These are phyloP conservation scores for Lasaia peninsularis DNA, from an alignment of 1,140 invertebrate genomes.

Conservation along the genomic window DNA sequence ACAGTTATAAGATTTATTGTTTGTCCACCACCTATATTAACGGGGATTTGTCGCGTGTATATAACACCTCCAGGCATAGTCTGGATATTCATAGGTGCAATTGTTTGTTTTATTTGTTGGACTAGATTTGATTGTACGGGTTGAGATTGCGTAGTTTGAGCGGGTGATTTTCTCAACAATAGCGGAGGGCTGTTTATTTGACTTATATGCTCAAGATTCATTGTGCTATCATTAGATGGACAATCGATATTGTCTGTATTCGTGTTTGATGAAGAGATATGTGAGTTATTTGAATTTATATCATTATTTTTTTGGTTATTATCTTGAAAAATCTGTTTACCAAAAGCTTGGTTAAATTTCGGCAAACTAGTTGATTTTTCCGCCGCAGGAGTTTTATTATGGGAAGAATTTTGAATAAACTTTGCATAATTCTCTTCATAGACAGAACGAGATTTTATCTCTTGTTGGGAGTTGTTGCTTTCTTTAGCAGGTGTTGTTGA, in stretches of 20 bases:
- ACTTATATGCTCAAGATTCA: slow-evolving; percentile 61
- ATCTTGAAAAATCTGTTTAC: slow-evolving; percentile 80
- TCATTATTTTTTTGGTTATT: slow-evolving; percentile 54
- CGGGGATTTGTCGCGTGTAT: slow-evolving; percentile 79
- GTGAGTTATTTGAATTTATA: slow-evolving; percentile 39
- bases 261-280: slow-evolving; percentile 37
- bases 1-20: slow-evolving; percentile 80
- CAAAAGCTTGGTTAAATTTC: slow-evolving; percentile 89
- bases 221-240: slow-evolving; percentile 41
- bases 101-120: slow-evolving; percentile 70
- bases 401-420: slow-evolving; percentile 68
- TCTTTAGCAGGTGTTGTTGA: slow-evolving; percentile 32
- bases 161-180: slow-evolving; percentile 56
- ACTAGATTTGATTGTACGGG: slow-evolving; percentile 54
- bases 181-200: slow-evolving; percentile 66
- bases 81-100: slow-evolving; percentile 75
- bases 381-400: slow-evolving; percentile 35
- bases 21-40: slow-evolving; percentile 76
- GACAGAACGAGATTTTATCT: slow-evolving; percentile 74
- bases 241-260: slow-evolving; percentile 45
- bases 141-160: slow-evolving; percentile 48
- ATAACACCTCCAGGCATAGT: slow-evolving; percentile 80
- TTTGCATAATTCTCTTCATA: slow-evolving; percentile 78
- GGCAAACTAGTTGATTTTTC: slow-evolving; percentile 78
- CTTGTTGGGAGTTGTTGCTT: slow-evolving; percentile 40